phyloP scores from a whole-genome alignment of 2,797 vertebrate species.

The Dicrostonyx torquatus region DNA sequence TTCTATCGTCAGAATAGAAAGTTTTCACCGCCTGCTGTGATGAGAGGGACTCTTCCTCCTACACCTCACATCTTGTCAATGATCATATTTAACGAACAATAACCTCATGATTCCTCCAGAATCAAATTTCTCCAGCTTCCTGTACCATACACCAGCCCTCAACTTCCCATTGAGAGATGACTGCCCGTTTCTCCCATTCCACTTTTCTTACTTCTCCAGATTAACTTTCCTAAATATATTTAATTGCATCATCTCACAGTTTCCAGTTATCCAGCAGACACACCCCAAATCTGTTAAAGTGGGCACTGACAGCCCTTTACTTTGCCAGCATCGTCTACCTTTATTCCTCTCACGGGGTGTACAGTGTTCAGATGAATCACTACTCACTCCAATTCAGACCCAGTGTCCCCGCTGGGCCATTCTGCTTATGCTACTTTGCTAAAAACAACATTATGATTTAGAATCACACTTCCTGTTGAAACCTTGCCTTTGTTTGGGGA shows the following conservation, averaged over 20 bases:
- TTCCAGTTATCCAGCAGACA: neutral
- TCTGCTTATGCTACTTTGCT: neutral
- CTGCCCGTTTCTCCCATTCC: neutral
- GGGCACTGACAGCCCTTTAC: neutral
- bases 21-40: neutral
- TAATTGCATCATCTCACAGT: neutral
- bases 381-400: neutral
- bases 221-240: constrained; percentile 7
- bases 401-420: neutral
- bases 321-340: neutral
- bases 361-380: neutral
- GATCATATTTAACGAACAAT: neutral
- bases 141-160: neutral
- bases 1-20: neutral
- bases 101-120: neutral
- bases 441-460: neutral
- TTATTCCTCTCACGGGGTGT: neutral
- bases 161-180: neutral
- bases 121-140: neutral
- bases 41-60: neutral
- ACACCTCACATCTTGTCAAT: neutral
- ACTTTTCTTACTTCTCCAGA: neutral
- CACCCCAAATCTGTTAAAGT: neutral
- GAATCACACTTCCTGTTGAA: constrained; percentile 3
- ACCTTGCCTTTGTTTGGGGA: neutral